Base-by-base conservation (phyloP, 2,113 vertebrate species). In the Erinaceus europaeus region DNA sequence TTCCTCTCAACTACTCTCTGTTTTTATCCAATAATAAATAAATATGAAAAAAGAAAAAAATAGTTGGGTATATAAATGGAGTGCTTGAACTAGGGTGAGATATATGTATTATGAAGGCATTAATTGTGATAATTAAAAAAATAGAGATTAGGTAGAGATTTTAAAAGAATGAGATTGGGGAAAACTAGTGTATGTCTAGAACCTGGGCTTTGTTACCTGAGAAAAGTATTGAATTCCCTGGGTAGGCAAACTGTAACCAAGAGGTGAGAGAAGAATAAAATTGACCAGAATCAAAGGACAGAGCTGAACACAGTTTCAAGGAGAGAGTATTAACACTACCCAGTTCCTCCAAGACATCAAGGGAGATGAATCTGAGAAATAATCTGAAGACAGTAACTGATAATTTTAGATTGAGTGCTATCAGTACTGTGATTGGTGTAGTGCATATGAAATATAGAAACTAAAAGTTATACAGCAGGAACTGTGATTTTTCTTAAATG, bases 371-470 rank as follows among this genome's bases (percentile, higher is more conserved):
- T 32, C 32, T 34, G 46, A 72, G 20, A 80, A 34, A 57, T 34
- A 74, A 53, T 53, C 20, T 55, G 40, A 73, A 73, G 3, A 38
- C 6, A 17, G 7, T 61, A 38, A 38, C 34, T 69, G 34, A 13
- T 86, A 52, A 76, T 64, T 90, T 73, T 50, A 74, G 27, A 90
- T 18, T 80, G 4, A 11, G 27, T 89, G 52, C 73, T 40, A 76
- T 59, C 29, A 55, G 34, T 21, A 53, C 17, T 29, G 10, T 72
- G 34, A 48, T 42, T 53, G 14, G 9, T 44, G 27, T 13, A 68
- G 13, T 80, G 9, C 20, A 46, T 64, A 21, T 29, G 21, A 14
- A 72, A 50, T 71, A 88, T 9, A 67, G 29, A 71, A 50, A 76
- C 38, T 55, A 20, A 20, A 57, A 57, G 29, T 57, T 27, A 57